Percentiles rank a stretch among this genome's conserved stretches.
phyloP scores from a whole-genome alignment of 2,888 invertebrate species.

The Parnassius orleans region DNA sequence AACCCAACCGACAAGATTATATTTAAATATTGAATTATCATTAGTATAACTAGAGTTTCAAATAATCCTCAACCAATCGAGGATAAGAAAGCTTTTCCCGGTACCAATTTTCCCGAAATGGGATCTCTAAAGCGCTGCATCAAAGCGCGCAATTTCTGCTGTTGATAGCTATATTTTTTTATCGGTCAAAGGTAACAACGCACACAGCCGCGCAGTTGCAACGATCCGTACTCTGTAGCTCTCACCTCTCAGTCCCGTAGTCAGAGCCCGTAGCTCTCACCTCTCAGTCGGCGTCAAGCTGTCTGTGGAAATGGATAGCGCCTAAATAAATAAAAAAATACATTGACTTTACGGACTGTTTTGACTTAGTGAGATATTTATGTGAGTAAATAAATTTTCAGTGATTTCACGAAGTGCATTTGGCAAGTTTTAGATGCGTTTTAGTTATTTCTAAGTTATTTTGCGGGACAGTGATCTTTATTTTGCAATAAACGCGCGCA shows the following conservation, averaged over 20 bases:
- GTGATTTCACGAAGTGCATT: constrained; percentile 36
- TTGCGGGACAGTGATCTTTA: constrained; percentile 25
- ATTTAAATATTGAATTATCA: too few relatives aligned
- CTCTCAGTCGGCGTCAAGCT: constrained; percentile 28
- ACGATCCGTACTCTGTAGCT: constrained; percentile 12
- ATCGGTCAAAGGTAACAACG: constrained; percentile 38
- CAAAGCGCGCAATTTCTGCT: constrained; percentile 25
- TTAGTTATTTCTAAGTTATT: constrained; percentile 40
- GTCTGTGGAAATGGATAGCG: constrained; percentile 18
- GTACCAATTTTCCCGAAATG: background rate
- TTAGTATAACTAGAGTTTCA: too few relatives aligned
- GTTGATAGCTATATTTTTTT: constrained; percentile 37
- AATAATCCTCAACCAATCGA: too few relatives aligned
- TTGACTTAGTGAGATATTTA: constrained; percentile 5
- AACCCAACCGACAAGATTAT: too few relatives aligned
- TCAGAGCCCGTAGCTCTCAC: constrained; percentile 8
- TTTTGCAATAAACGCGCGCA: constrained; percentile 24
- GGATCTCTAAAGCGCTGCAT: background rate
- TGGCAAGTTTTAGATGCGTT: constrained; percentile 39
- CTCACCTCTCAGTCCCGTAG: constrained; percentile 27
- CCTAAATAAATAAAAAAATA: background rate
- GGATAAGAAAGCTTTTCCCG: too few relatives aligned
- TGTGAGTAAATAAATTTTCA: constrained; percentile 28
- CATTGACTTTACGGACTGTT: constrained; percentile 2
- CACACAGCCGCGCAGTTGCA: constrained; percentile 36